Evolutionary conservation across 2,888 invertebrate genomes (phyloP), one percentile per base, ranked within the genome.

Genomic region (Anorthoa munda): DNA sequence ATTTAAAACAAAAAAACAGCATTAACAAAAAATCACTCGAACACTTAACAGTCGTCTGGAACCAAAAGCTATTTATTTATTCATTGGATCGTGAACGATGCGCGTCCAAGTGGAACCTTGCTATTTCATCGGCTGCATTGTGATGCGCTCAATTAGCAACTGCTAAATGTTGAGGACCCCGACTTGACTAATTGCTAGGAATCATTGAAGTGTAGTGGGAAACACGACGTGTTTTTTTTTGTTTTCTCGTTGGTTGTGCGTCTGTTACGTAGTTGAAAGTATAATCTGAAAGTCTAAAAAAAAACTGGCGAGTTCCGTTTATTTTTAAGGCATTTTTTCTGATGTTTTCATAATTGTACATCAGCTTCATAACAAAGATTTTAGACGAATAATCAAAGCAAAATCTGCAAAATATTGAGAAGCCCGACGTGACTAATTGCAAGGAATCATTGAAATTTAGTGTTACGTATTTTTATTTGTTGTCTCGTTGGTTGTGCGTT

Each of bases 1-100:
- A 79, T 72, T 83, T 50, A 80, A 69, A 74, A 77, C 31, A 56
- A 60, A 68, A 76, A 84, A 70, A 51, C 67, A 72, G 69, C 66
- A 72, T 76, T 83, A 73, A 79, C 77, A 81, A 80, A 86, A 86
- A 86, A 86, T 81, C 86, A 77, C 79, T 85, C 70, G 46, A 78
- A 85, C 75, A 72, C 75, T 77, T 81, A 83, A 82, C 80, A 87
- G 81, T 75, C 78, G 86, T 86, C 86, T 88, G 87, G 81, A 73
- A 79, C 85, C 87, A 85, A 87, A 88, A 90, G 94, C 92, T 93
- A 94, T 95, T 94, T 94, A 94, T 94, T 93, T 92, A 94, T 94
- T 94, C 94, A 94, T 87, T 92, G 93, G 90, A 86, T 91, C 91
- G 93, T 89, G 89, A 93, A 92, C 88, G 89, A 86, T 83, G 88